Evolutionary conservation across 2,888 invertebrate genomes (phyloP).

Genomic region (Leptogaster cylindrica): DNA sequence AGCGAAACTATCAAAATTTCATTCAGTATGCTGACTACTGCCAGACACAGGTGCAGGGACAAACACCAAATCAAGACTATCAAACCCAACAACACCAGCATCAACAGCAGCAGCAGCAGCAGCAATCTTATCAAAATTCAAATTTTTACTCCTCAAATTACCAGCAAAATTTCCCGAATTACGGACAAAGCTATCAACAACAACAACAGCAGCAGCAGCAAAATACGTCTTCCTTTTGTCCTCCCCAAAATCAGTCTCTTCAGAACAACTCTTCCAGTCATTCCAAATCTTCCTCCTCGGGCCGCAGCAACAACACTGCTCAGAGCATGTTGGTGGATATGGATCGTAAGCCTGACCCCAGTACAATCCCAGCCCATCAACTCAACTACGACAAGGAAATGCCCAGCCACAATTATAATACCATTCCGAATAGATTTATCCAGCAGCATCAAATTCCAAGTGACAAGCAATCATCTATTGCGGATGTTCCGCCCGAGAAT

Average conservation of each 20-base stretch:
- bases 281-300: conserved; percentile 49
- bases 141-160: conserved; percentile 45
- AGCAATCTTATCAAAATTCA: conserved; percentile 43
- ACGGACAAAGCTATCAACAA: conserved; percentile 46
- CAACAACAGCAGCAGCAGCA: conserved; percentile 53
- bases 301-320: conserved; percentile 27
- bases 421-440: conserved; percentile 57
- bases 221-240: conserved; percentile 52
- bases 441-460: conserved; percentile 49
- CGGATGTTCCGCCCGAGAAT: conserved; percentile 47
- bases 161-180: conserved; percentile 46
- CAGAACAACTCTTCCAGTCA: conserved; percentile 47
- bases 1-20: conserved; percentile 62
- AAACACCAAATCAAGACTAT: conserved; percentile 51
- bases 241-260: conserved; percentile 45
- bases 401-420: conserved; percentile 61
- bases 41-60: conserved; percentile 59
- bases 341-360: conserved; percentile 59
- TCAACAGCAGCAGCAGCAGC: conserved; percentile 49
- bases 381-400: conserved; percentile 63
- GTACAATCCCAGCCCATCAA: conserved; percentile 58
- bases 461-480: conserved; percentile 45
- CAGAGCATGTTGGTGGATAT: conserved; percentile 52
- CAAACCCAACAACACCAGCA: conserved; percentile 59
- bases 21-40: conserved; percentile 62